A percentile compares a stretch with the other conserved stretches of the same genome.
Conservation (phyloP, 2,113 vertebrate species). For the Balaenoptera acutorostrata region DNA sequence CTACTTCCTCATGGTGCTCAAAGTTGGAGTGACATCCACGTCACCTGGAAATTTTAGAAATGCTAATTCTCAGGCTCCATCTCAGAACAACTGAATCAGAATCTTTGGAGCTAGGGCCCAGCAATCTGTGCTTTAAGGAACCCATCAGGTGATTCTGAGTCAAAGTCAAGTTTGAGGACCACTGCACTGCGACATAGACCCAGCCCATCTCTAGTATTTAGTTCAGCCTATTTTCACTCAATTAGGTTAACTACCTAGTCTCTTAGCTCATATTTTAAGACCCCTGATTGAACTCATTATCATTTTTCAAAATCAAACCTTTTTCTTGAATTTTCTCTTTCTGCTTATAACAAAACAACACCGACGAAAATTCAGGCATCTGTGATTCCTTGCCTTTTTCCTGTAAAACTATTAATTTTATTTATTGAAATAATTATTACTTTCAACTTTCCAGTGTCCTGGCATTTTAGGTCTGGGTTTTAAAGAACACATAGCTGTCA, state of each 20-base stretch:
- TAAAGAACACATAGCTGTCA: background rate
- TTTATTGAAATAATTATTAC: background rate
- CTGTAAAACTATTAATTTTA: background rate
- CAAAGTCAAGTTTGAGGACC: background rate
- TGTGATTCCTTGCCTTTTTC: background rate
- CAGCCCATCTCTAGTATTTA: background rate
- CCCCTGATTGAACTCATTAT: background rate
- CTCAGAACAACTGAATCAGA: background rate
- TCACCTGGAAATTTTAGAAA: background rate
- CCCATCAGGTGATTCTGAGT: background rate
- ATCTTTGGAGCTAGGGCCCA: background rate
- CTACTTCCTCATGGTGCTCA: background rate
- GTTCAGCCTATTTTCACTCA: background rate
- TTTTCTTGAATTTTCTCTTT: background rate
- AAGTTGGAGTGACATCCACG: background rate
- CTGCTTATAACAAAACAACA: background rate
- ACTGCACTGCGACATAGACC: background rate
- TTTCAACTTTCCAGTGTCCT: background rate
- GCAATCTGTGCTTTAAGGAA: background rate
- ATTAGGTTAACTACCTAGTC: background rate
- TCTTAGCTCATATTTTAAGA: background rate
- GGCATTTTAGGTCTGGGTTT: background rate
- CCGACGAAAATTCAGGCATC: background rate
- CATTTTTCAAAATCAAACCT: background rate
- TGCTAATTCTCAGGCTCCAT: background rate